Percentiles rank a stretch among this genome's conserved stretches.
These are phyloP conservation scores for Theocolax elegans DNA, from an alignment of 1,140 invertebrate species.

Conservation along the genomic window DNA sequence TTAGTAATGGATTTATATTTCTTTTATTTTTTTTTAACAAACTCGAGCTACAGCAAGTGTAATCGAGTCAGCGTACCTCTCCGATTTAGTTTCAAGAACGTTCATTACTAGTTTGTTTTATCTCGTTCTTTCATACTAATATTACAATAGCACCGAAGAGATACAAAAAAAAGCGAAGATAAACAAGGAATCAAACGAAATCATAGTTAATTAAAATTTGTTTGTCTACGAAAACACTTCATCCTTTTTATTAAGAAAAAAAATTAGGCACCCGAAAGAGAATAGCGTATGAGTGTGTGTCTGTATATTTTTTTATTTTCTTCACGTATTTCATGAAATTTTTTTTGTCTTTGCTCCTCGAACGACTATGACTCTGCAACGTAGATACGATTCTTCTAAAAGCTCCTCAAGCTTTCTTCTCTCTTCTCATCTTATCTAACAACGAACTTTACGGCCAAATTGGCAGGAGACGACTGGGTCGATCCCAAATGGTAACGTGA, in stretches of 20 bases:
- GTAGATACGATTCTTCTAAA: constrained; percentile 50
- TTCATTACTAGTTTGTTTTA: background rate
- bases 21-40: no score
- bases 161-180: background rate
- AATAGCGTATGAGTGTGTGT: background rate
- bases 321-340: constrained; percentile 23
- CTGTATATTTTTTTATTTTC: constrained; percentile 1
- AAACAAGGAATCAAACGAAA: background rate
- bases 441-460: constrained; percentile 58
- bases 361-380: constrained; percentile 25
- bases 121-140: no score
- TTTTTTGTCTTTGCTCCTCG: background rate
- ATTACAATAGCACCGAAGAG: no score
- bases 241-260: no score
- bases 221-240: background rate
- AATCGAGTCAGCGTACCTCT: no score
- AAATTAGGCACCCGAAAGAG: no score
- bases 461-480: constrained; percentile 41
- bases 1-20: no score
- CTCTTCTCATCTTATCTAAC: constrained; percentile 52
- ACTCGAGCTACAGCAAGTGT: no score
- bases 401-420: background rate
- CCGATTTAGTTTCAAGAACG: background rate
- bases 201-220: background rate
- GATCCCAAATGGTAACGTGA: constrained; percentile 53